Evolutionary conservation across 2,113 vertebrate genomes (phyloP).

Genomic region (Thymallus thymallus): DNA sequence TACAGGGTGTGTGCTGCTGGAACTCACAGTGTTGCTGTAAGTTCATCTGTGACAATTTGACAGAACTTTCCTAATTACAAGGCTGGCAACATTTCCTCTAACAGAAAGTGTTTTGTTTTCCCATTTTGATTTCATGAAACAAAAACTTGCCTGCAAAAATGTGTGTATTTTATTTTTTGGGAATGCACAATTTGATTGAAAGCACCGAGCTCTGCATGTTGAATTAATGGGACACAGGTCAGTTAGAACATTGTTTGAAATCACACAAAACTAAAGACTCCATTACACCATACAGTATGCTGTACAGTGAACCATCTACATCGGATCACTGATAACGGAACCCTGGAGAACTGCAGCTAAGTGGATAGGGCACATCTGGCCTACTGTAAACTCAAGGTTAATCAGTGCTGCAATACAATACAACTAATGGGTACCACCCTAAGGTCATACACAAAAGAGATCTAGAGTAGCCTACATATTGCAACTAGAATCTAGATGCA

Average conservation of each 20-base stretch:
- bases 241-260: neutral
- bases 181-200: neutral
- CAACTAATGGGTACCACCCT: neutral
- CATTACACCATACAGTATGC: neutral
- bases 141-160: conserved; percentile 10
- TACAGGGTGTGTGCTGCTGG: conserved; percentile 41
- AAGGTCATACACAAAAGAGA: neutral
- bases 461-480: neutral
- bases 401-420: neutral
- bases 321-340: too few species aligned
- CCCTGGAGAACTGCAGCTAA: neutral
- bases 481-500: too few species aligned
- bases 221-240: neutral
- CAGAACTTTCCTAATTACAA: conserved; percentile 62
- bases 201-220: neutral
- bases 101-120: conserved; percentile 3
- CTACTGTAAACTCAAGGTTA: neutral
- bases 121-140: conserved; percentile 31
- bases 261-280: neutral
- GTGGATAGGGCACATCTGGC: neutral
- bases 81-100: conserved; percentile 21
- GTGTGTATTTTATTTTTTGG: neutral
- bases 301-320: neutral
- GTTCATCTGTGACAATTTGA: conserved; percentile 49
- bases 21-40: conserved; percentile 9